Base-by-base conservation (phyloP, 1,140 invertebrate genomes). In the Drosophila sechellia region DNA sequence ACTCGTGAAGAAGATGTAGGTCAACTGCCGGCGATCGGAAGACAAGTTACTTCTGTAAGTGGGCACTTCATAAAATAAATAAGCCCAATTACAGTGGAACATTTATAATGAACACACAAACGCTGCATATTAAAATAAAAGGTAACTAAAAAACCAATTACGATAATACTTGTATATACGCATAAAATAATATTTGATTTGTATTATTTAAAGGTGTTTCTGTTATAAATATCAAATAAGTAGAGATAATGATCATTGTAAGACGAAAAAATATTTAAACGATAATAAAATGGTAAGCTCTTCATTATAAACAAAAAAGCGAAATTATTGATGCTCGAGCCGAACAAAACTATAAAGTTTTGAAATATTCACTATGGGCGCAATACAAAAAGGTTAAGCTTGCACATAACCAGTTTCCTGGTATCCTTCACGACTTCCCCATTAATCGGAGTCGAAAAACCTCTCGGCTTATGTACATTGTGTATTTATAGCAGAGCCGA, bases 401-500 rank as follows among this genome's bases (percentile, higher is more conserved):
- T 49, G 22, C 17, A 39, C 46, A 60, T 57, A 87, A 89, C 83
- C 84, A 61, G 83, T 86, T 87, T n/a, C 60, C 31, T 15, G 11
- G 59, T 65, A 83, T 86, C 83, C 83, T 86, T 87, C 83, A 87
- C 37, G 27, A 25, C 75, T 42, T 31, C 48, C 77, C 50, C 61
- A 57, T 50, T 25, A 70, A 70, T 57, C 43, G 64, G 15, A 34
- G n/a, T 48, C 65, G 57, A 81, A 71, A 42, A 57, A 68, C 48
- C 49, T 69, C 48, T 72, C 46, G 60, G 68, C 11, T 56, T 50
- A 65, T 73, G 37, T 65, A 77, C 61, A 64, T 57, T 40, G 45
- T 83, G 60, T 64, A 81, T 78, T 81, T 81, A 35, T 37, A 52
- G 40, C 74, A 68, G 61, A 54, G 57, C 35, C 43, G 54, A 58